Evolutionary conservation across 2,113 vertebrate genomes (phyloP).

Genomic region (Cephalopterus ornatus): DNA sequence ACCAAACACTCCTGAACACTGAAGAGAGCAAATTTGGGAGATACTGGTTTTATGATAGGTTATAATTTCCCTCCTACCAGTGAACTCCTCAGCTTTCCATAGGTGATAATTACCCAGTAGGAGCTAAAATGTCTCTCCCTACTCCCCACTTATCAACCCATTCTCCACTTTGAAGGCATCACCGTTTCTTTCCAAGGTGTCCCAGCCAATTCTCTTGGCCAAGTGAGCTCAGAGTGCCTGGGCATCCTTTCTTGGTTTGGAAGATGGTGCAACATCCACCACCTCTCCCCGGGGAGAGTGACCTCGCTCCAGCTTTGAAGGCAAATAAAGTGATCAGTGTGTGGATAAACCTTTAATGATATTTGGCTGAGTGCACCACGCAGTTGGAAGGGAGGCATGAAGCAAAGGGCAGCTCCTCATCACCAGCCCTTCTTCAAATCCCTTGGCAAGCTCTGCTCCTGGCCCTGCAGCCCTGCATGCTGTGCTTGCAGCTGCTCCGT

Average conservation of each 20-base stretch:
- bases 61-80: conserved; percentile 27
- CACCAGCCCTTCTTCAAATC: not conserved
- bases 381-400: not conserved
- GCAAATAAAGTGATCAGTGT: not conserved
- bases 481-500: conserved; percentile 50
- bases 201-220: not conserved
- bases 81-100: not conserved
- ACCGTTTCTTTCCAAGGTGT: not conserved
- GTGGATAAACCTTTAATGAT: not conserved
- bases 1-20: not conserved
- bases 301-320: not conserved
- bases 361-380: not conserved
- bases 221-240: fast-evolving
- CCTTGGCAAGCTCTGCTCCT: conserved; percentile 42
- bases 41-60: not conserved
- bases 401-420: conserved; percentile 25
- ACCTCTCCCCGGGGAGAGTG: not conserved
- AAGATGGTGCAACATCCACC: not conserved
- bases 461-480: not conserved
- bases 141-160: not conserved
- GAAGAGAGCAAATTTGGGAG: not conserved
- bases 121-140: conserved; percentile 19
- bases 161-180: not conserved
- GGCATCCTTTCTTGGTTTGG: not conserved
- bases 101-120: conserved; percentile 16